Conservation (phyloP, 2,113 vertebrate genomes). For the Calonectris borealis region DNA sequence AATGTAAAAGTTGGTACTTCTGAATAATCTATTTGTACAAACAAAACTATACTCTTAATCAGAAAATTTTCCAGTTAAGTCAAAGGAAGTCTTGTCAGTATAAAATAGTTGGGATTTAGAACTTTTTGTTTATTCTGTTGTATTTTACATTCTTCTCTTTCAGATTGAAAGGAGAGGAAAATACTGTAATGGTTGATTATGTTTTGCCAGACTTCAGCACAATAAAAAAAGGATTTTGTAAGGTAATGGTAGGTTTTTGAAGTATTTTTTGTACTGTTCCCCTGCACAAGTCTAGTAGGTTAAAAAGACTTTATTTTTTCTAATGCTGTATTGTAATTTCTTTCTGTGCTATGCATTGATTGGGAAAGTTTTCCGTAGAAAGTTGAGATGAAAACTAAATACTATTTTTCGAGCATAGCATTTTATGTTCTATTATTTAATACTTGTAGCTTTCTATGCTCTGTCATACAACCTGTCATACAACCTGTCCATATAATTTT, state of each 20-base stretch:
- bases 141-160: constrained; percentile 47
- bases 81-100: neutral
- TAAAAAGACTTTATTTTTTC: neutral
- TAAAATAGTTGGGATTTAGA: neutral
- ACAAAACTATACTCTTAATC: neutral
- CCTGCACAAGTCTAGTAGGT: neutral
- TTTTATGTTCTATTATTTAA: neutral
- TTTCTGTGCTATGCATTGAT: neutral
- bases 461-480: neutral
- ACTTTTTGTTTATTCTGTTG: neutral
- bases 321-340: neutral
- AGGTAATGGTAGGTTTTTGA: constrained; percentile 76
- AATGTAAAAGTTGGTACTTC: neutral
- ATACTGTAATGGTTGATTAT: constrained; percentile 92
- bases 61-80: neutral
- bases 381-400: neutral
- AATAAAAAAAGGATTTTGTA: constrained; percentile 98
- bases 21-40: neutral
- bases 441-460: neutral
- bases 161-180: constrained; percentile 94
- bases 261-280: neutral
- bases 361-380: neutral
- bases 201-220: constrained; percentile 97
- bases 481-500: neutral
- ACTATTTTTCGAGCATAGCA: neutral